Percentiles rank a stretch among this genome's conserved stretches.
These are phyloP conservation scores for Pandemis cinnamomeana DNA, from an alignment of 2,888 invertebrate species.

Conservation along the genomic window DNA sequence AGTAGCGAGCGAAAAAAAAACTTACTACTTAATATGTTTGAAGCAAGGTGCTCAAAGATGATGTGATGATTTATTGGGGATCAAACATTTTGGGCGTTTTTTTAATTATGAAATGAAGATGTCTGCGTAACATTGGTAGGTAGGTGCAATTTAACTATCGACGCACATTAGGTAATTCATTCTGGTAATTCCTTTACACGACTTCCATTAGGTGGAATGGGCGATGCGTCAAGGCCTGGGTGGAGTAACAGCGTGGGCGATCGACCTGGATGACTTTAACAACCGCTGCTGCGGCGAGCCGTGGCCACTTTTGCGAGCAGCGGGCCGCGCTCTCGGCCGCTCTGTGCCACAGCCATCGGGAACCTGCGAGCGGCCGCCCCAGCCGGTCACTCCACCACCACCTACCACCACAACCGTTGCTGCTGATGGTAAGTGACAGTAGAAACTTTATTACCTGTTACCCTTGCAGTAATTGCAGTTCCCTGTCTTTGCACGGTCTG, in stretches of 20 bases:
- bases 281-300: slow-evolving; percentile 93
- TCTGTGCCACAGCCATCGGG: slow-evolving; percentile 79
- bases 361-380: slow-evolving; percentile 88
- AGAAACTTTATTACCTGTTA: neutral
- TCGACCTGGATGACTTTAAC: slow-evolving; percentile 94
- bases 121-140: too few relatives aligned
- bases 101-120: too few relatives aligned
- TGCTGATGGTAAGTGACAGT: slow-evolving; percentile 63
- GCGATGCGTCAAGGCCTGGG: slow-evolving; percentile 89
- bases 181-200: neutral
- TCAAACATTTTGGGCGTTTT: too few relatives aligned
- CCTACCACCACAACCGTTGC: slow-evolving; percentile 88
- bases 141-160: too few relatives aligned
- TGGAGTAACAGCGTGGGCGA: slow-evolving; percentile 94
- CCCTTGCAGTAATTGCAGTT: slow-evolving; percentile 4
- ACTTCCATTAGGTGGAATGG: slow-evolving; percentile 85
- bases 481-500: too few relatives aligned
- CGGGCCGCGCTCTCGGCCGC: slow-evolving; percentile 90
- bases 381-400: slow-evolving; percentile 90
- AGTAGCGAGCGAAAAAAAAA: too few relatives aligned
- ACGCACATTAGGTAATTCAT: too few relatives aligned
- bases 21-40: too few relatives aligned
- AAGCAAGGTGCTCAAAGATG: too few relatives aligned
- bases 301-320: slow-evolving; percentile 90
- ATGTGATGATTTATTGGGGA: too few relatives aligned